Conservation (phyloP, 2,797 vertebrate genomes). For the Arrhamphus sclerolepis region DNA sequence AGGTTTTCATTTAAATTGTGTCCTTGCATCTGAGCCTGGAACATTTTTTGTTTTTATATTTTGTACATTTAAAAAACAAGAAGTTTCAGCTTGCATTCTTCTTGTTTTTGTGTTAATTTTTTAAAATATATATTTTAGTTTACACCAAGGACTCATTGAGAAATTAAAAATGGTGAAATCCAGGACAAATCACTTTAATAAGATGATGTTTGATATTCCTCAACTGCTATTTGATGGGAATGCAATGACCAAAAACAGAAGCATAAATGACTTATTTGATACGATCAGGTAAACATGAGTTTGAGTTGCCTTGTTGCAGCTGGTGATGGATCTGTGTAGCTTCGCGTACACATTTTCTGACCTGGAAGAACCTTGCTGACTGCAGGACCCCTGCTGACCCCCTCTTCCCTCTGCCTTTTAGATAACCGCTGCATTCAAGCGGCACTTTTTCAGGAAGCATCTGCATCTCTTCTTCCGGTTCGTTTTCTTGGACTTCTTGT, state of each 20-base stretch:
- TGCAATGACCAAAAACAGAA: slow-evolving; percentile 36
- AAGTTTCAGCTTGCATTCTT: neutral
- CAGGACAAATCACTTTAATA: slow-evolving; percentile 9
- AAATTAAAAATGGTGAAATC: slow-evolving; percentile 5
- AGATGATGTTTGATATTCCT: slow-evolving; percentile 10
- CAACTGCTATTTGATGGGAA: slow-evolving; percentile 48
- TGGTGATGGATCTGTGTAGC: slow-evolving; percentile 44
- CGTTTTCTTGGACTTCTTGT: slow-evolving; percentile 41
- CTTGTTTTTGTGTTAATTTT: neutral
- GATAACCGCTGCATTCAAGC: slow-evolving; percentile 7
- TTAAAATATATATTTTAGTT: neutral
- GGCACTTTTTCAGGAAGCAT: slow-evolving; percentile 56
- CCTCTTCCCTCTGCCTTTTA: neutral
- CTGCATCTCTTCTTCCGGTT: slow-evolving; percentile 61
- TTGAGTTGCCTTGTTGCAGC: slow-evolving; percentile 28
- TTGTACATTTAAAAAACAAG: neutral
- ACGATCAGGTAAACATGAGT: slow-evolving; percentile 16
- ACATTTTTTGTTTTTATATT: too few species aligned
- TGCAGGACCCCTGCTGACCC: neutral
- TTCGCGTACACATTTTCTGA: slow-evolving; percentile 29
- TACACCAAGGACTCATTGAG: neutral
- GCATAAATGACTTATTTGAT: slow-evolving; percentile 15
- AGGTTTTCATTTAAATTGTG: slow-evolving; percentile 5
- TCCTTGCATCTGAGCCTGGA: neutral
- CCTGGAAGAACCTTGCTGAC: slow-evolving; percentile 28